Percentiles rank a stretch among this genome's conserved stretches.
These are phyloP conservation scores for Pangasianodon hypophthalmus DNA, from an alignment of 2,113 vertebrate genomes.

Conservation along the genomic window DNA sequence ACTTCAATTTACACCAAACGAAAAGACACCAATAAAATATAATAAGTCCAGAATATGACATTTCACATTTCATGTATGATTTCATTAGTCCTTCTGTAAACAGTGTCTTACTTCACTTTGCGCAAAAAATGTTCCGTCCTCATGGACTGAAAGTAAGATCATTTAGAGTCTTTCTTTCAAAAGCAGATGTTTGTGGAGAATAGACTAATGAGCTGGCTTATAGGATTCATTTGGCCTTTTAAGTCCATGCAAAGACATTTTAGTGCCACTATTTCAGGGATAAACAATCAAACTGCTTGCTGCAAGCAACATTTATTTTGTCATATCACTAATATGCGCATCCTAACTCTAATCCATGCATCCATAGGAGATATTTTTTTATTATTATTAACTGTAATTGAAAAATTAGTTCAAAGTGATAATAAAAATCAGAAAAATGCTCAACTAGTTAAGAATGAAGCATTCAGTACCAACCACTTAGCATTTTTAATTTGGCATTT, in stretches of 20 bases:
- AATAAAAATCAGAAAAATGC: neutral
- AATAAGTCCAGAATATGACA: neutral
- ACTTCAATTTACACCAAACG: neutral
- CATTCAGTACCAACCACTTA: neutral
- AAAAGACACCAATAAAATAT: neutral
- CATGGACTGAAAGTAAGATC: neutral
- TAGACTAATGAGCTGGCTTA: neutral
- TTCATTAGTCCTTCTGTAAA: neutral
- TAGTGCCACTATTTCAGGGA: neutral
- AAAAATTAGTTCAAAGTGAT: neutral
- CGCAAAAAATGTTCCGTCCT: neutral
- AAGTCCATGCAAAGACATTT: neutral
- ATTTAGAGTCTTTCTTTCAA: neutral
- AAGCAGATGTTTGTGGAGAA: neutral
- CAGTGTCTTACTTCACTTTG: neutral
- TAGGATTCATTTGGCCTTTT: neutral
- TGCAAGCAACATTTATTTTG: neutral
- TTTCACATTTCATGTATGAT: constrained; percentile 1
- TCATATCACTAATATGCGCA: neutral
- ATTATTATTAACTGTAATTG: neutral
- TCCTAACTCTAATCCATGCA: neutral
- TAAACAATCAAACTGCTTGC: neutral
- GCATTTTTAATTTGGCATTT: too few species aligned
- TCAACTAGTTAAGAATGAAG: neutral
- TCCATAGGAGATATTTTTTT: neutral